phyloP scores from a whole-genome alignment of 2,797 vertebrate species.

The Sebastes matsubarae region DNA sequence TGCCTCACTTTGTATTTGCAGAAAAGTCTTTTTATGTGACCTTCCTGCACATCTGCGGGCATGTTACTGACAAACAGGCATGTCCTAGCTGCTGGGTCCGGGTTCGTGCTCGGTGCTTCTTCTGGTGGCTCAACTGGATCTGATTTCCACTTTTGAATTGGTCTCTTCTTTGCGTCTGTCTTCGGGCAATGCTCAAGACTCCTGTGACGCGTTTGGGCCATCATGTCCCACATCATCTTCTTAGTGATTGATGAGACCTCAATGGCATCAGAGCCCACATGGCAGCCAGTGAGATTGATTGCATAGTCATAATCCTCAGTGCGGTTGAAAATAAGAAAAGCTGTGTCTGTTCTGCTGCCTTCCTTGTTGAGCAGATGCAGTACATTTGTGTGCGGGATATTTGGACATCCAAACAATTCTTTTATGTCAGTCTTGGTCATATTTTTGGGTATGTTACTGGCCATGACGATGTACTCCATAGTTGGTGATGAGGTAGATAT shows the following conservation, averaged over 20 bases:
- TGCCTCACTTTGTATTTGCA: slow-evolving; percentile 72
- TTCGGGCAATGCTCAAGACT: neutral
- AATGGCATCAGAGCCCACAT: slow-evolving; percentile 81
- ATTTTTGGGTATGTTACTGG: slow-evolving; percentile 84
- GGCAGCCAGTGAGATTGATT: slow-evolving; percentile 83
- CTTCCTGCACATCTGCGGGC: slow-evolving; percentile 85
- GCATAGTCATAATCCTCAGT: slow-evolving; percentile 85
- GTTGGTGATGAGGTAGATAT: slow-evolving; percentile 37
- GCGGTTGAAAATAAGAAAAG: slow-evolving; percentile 86
- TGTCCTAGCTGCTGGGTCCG: neutral
- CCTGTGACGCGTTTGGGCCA: slow-evolving; percentile 9
- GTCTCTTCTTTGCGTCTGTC: neutral
- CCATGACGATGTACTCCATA: slow-evolving; percentile 84
- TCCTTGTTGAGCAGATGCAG: slow-evolving; percentile 85
- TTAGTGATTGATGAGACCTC: slow-evolving; percentile 84
- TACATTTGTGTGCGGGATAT: slow-evolving; percentile 84
- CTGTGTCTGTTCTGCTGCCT: slow-evolving; percentile 84
- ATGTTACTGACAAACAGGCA: slow-evolving; percentile 84
- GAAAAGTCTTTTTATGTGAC: slow-evolving; percentile 86
- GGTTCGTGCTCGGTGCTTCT: neutral
- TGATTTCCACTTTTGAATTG: neutral
- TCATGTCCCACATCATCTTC: slow-evolving; percentile 83
- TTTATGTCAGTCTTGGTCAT: slow-evolving; percentile 90
- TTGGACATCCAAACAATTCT: slow-evolving; percentile 82
- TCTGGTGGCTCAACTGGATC: neutral